Conservation (phyloP, 2,888 invertebrate genomes). For the Agelastica alni region DNA sequence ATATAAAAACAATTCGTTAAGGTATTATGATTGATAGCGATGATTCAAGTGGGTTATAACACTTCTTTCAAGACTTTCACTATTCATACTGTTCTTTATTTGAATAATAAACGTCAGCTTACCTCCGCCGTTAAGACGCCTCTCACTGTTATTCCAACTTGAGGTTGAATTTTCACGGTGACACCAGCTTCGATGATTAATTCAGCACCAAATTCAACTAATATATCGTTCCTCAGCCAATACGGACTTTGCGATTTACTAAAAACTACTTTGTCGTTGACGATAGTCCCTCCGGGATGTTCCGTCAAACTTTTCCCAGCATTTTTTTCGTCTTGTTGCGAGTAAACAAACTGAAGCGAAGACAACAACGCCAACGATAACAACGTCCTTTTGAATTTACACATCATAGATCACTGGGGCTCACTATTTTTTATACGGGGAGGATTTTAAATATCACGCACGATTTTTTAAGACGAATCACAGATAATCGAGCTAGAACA, state of each 20-base stretch:
- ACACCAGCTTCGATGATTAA: conserved; percentile 90
- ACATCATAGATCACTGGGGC: conserved; percentile 1
- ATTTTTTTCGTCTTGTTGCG: conserved; percentile 25
- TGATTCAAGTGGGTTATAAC: conserved; percentile 12
- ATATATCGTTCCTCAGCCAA: conserved; percentile 76
- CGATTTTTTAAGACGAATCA: conserved; percentile 30
- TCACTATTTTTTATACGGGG: too few relatives aligned
- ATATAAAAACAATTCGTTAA: too few relatives aligned
- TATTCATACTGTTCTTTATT: too few relatives aligned
- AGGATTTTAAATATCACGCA: too few relatives aligned
- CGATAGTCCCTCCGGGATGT: conserved; percentile 66
- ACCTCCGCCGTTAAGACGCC: conserved; percentile 90
- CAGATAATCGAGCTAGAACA: conserved; percentile 30
- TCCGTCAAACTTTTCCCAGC: conserved; percentile 55
- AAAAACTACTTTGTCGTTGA: conserved; percentile 61
- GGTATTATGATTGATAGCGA: too few relatives aligned
- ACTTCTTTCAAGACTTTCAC: conserved; percentile 11
- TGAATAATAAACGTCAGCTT: conserved; percentile 54
- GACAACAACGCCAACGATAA: conserved; percentile 20
- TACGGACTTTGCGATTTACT: conserved; percentile 71
- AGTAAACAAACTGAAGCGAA: conserved; percentile 15
- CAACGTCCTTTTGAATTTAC: conserved; percentile 23
- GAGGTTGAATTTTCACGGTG: conserved; percentile 85
- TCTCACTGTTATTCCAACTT: conserved; percentile 90
- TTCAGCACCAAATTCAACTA: conserved; percentile 77